Conservation (phyloP, 2,113 vertebrate species). For the Sphyrna mokarran region DNA sequence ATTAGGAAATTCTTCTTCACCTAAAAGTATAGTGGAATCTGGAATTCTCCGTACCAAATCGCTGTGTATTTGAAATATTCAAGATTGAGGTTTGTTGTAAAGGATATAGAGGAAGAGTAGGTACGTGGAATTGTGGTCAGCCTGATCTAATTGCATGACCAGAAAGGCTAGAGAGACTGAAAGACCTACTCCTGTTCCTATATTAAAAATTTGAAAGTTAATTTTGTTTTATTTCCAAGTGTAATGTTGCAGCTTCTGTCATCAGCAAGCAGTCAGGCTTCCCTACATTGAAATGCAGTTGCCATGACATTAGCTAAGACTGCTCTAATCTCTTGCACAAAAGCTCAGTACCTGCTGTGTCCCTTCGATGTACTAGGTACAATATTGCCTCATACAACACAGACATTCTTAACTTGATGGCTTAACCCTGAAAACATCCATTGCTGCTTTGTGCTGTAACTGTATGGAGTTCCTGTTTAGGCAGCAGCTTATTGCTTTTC, state of each 20-base stretch:
- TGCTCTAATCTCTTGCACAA: conserved; percentile 29
- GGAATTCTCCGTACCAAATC: neutral
- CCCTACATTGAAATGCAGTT: conserved; percentile 9
- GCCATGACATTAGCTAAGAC: conserved; percentile 23
- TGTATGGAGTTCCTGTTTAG: conserved; percentile 31
- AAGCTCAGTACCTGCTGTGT: conserved; percentile 28
- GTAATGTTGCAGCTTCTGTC: neutral
- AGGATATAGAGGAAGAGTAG: neutral
- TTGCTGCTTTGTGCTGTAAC: conserved; percentile 26
- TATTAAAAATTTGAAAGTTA: neutral
- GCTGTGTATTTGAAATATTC: neutral
- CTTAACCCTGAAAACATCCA: conserved; percentile 17
- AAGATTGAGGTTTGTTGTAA: neutral
- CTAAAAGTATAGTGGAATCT: neutral
- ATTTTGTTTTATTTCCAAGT: neutral
- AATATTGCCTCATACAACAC: conserved; percentile 28
- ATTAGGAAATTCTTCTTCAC: neutral
- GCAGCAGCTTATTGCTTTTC: conserved; percentile 4
- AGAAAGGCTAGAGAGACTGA: neutral
- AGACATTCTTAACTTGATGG: conserved; percentile 25
- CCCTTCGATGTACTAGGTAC: neutral
- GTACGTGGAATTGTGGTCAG: no score
- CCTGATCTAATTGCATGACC: neutral
- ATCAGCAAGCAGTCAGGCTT: neutral
- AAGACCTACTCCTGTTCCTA: neutral